Evolutionary conservation across 1,140 invertebrate genomes (phyloP).

Genomic region (Eurosta solidaginis): DNA sequence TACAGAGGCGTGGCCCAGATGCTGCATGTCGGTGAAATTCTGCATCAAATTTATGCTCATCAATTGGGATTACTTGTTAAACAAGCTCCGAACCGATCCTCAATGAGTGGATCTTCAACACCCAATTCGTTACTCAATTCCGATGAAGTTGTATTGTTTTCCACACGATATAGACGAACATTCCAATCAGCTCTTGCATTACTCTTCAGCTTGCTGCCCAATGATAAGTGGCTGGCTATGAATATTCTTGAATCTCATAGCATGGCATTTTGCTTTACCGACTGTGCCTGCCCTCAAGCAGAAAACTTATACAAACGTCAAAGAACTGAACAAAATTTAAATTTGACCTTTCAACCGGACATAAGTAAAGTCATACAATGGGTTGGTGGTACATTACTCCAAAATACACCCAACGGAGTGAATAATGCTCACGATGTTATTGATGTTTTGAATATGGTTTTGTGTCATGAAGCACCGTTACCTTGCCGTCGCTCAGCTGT

Average conservation of each 20-base stretch:
- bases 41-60: conserved; percentile 72
- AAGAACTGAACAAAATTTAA: conserved; percentile 38
- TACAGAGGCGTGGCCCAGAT: conserved; percentile 71
- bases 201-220: conserved; percentile 74
- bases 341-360: conserved; percentile 65
- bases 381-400: conserved; percentile 67
- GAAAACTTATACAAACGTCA: conserved; percentile 60
- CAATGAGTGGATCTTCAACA: conserved; percentile 38
- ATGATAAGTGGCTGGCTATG: conserved; percentile 57
- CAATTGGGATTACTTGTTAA: conserved; percentile 62
- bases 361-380: conserved; percentile 65
- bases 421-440: conserved; percentile 72
- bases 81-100: conserved; percentile 34
- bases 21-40: conserved; percentile 73
- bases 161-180: conserved; percentile 83
- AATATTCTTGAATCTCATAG: conserved; percentile 73
- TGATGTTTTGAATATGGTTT: conserved; percentile 80
- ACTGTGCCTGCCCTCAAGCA: conserved; percentile 79
- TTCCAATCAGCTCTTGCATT: conserved; percentile 86
- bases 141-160: conserved; percentile 74
- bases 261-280: conserved; percentile 82
- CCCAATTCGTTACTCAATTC: conserved; percentile 53
- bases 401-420: conserved; percentile 66
- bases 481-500: conserved; percentile 67
- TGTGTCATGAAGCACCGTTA: conserved; percentile 79